phyloP scores from a whole-genome alignment of 2,797 vertebrate species.

The Acestrorhynchus altus region DNA sequence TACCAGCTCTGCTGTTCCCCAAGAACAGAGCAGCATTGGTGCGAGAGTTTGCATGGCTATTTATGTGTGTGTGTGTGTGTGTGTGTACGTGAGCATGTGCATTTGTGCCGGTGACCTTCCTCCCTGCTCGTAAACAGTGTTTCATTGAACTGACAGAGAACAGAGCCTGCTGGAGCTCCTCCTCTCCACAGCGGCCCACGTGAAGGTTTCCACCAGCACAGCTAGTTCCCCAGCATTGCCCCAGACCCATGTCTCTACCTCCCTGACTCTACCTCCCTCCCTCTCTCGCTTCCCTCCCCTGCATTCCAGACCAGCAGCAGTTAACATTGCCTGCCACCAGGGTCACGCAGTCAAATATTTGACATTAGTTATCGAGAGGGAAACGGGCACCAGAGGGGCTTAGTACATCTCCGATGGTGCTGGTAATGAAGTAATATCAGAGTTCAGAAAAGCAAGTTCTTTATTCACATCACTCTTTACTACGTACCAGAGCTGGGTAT shows the following conservation, averaged over 20 bases:
- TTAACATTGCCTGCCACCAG: slow-evolving; percentile 64
- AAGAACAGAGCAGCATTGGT: slow-evolving; percentile 55
- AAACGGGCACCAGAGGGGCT: slow-evolving; percentile 66
- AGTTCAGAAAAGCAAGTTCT: neutral
- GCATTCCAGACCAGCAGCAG: slow-evolving; percentile 70
- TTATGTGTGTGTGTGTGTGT: slow-evolving; percentile 39
- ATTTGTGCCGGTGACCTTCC: slow-evolving; percentile 64
- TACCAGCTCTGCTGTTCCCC: slow-evolving; percentile 57
- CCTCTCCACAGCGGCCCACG: slow-evolving; percentile 47
- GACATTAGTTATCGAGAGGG: slow-evolving; percentile 68
- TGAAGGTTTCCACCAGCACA: slow-evolving; percentile 8
- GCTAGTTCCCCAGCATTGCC: slow-evolving; percentile 45
- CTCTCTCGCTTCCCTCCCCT: slow-evolving; percentile 25
- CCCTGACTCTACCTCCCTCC: slow-evolving; percentile 27
- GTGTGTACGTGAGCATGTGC: slow-evolving; percentile 31
- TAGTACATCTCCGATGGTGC: slow-evolving; percentile 59
- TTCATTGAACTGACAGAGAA: slow-evolving; percentile 74
- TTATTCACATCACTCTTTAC: neutral
- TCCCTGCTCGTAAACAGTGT: slow-evolving; percentile 66
- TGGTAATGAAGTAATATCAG: neutral
- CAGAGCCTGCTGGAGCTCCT: slow-evolving; percentile 58
- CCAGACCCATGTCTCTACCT: slow-evolving; percentile 40
- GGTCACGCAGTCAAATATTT: slow-evolving; percentile 63
- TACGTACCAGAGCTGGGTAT: too few relatives aligned
- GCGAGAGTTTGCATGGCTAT: slow-evolving; percentile 59